Percentiles rank a stretch among this genome's conserved stretches.
These are phyloP conservation scores for Muricea muricata DNA, from an alignment of 92 coral and sea anemone genomes.

Conservation along the genomic window DNA sequence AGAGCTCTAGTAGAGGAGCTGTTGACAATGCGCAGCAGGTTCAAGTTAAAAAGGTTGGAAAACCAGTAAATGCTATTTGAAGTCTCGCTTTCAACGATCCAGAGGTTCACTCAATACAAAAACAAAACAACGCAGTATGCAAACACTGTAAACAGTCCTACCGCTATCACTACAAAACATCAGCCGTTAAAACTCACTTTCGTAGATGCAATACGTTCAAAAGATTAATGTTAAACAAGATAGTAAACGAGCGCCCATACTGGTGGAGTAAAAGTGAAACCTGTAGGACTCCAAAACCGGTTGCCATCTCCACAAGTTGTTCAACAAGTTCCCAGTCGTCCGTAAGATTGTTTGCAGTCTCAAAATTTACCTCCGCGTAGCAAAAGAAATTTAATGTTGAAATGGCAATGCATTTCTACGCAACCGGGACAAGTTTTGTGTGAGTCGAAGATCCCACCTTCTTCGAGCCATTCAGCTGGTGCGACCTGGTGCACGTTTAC, in stretches of 20 bases:
- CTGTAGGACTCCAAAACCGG: neutral
- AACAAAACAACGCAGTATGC: neutral
- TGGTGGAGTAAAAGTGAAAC: neutral
- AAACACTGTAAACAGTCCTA: neutral
- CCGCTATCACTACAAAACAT: neutral
- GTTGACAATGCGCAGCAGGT: no score
- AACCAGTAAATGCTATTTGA: neutral
- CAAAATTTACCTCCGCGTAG: neutral
- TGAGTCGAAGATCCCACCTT: neutral
- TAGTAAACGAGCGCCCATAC: neutral
- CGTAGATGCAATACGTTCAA: neutral
- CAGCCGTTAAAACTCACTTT: neutral
- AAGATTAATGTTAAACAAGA: neutral
- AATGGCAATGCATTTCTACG: neutral
- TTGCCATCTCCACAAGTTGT: neutral
- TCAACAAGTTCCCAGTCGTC: constrained; percentile 3
- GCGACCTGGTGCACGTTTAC: neutral
- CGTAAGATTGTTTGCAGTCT: neutral
- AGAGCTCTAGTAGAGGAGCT: no score
- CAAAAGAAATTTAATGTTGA: neutral
- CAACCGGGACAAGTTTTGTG: neutral
- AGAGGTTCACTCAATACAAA: no score
- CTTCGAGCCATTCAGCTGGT: neutral
- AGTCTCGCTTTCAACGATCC: no score
- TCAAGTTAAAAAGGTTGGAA: no score